Conservation (phyloP, 2,888 invertebrate species). For the Epistrophe eligans region DNA sequence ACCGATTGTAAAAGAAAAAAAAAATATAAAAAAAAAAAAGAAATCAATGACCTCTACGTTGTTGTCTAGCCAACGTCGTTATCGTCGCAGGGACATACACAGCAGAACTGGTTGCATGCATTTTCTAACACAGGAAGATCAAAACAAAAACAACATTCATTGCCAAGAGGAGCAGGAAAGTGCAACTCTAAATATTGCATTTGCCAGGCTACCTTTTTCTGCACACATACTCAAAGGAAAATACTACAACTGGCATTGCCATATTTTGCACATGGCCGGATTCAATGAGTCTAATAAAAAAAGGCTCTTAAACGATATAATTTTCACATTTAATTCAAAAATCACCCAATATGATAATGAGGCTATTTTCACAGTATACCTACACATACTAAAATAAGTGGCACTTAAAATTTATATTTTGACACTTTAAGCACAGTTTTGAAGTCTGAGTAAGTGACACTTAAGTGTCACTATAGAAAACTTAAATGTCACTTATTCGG, state of each 20-base stretch:
- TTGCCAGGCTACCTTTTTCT: conserved; percentile 48
- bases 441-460: too few relatives aligned
- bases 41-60: conserved; percentile 67
- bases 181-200: conserved; percentile 68
- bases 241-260: background rate
- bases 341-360: too few relatives aligned
- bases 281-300: too few relatives aligned
- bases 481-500: too few relatives aligned
- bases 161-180: conserved; percentile 69
- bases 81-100: background rate
- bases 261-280: background rate
- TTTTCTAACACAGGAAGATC: conserved; percentile 54
- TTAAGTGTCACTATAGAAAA: too few relatives aligned
- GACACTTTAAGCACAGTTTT: too few relatives aligned
- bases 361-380: too few relatives aligned
- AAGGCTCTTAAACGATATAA: too few relatives aligned
- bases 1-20: conserved; percentile 9
- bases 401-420: too few relatives aligned
- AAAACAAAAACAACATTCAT: conserved; percentile 59
- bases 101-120: conserved; percentile 65
- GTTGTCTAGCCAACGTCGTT: background rate
- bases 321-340: too few relatives aligned
- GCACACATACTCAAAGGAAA: conserved; percentile 24
- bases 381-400: too few relatives aligned
- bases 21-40: conserved; percentile 41